A percentile compares a stretch with the other conserved stretches of the same genome.
Evolutionary conservation across 2,888 invertebrate genomes (phyloP).

Genomic region (Apotomis capreana): DNA sequence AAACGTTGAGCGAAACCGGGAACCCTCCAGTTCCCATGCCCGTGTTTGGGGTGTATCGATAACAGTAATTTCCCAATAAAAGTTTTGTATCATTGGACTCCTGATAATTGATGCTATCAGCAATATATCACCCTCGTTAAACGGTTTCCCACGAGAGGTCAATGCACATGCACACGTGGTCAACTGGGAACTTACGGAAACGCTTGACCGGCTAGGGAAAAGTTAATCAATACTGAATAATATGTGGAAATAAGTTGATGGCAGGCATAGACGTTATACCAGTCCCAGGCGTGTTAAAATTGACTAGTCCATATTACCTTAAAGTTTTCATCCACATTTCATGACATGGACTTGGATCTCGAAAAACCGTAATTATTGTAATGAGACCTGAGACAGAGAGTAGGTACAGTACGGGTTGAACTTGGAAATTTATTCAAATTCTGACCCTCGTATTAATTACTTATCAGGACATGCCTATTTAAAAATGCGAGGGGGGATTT

Average conservation of each 20-base stretch:
- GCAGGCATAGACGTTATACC: background rate
- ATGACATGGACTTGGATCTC: no score
- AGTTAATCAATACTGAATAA: conserved; percentile 1
- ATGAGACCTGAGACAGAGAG: background rate
- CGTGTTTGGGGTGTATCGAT: conserved; percentile 51
- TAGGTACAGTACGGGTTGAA: background rate
- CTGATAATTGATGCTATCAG: conserved; percentile 74
- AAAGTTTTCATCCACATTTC: no score
- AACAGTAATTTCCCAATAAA: conserved; percentile 62
- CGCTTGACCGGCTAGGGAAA: conserved; percentile 27
- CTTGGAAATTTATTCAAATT: conserved; percentile 3
- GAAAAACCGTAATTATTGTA: background rate
- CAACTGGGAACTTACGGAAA: conserved; percentile 47
- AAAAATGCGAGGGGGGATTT: conserved; percentile 63
- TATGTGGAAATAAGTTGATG: background rate
- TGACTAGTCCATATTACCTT: background rate
- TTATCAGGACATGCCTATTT: conserved; percentile 49
- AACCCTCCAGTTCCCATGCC: conserved; percentile 54
- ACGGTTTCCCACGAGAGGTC: conserved; percentile 70
- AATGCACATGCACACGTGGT: conserved; percentile 55
- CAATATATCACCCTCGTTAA: conserved; percentile 74
- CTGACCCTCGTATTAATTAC: background rate
- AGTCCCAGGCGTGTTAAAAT: background rate
- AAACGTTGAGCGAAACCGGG: conserved; percentile 3
- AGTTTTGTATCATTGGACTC: conserved; percentile 45